Base-by-base conservation (phyloP, 2,888 invertebrate species). In the Andricus curvator region DNA sequence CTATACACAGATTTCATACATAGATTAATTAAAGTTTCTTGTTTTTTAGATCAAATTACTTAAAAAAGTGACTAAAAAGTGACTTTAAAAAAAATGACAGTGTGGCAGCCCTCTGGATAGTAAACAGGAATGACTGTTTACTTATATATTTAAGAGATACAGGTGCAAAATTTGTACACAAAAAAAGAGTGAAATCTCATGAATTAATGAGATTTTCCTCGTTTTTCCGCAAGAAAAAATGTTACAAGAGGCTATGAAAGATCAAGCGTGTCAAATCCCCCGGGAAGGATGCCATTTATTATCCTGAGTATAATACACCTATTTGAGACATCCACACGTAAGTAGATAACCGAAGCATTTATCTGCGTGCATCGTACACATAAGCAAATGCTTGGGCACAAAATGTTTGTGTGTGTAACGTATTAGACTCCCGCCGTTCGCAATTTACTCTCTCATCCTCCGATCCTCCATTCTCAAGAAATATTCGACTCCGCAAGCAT, bases 231-330 rank as follows among this genome's bases (percentile, higher is more conserved):
- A 44, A n/a, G n/a, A 56, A 22, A 29, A 74, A 74, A 56, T 37
- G 56, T 22, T n/a, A 60, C 51, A 74, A 56, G 74, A 51, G 56
- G 33, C 88, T 87, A 86, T 87, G 89, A 89, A 89, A 89, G 90
- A 90, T 90, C 89, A 90, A 89, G 89, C 86, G 86, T 85, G 86
- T 88, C 88, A 88, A 88, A 86, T 86, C 87, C 88, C 87, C 87
- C 86, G 85, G 86, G 87, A 84, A 82, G 86, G 86, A 88, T 87
- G 88, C 89, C 88, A 90, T 90, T 90, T 90, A 90, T 90, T 90
- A 88, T 87, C 86, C 86, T 80, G 86, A 84, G 85, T 88, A 84
- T 84, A 78, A 84, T 84, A 78, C 78, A 82, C 82, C 80, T 74
- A 74, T 74, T 74, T 74, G 74, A 74, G 74, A 74, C 74, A 74